Conservation (phyloP, 2,113 vertebrate genomes). For the Burhinus bistriatus region DNA sequence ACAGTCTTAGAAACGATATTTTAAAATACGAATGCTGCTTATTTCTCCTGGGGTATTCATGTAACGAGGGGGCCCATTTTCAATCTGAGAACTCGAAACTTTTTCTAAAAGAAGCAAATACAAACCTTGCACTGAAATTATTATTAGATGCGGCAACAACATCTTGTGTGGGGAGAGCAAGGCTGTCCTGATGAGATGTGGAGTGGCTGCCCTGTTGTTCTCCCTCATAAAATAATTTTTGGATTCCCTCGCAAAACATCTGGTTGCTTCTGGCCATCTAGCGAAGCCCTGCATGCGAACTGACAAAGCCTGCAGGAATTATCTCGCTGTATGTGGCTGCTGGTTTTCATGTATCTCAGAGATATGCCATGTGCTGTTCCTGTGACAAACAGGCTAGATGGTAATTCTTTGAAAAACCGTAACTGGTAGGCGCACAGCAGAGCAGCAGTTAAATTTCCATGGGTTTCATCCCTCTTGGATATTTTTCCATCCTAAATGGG, state of each 20-base stretch:
- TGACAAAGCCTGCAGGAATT: not conserved
- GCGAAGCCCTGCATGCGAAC: not conserved
- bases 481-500: not conserved
- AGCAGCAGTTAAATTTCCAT: not conserved
- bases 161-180: not conserved
- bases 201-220: not conserved
- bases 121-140: not conserved
- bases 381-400: not conserved
- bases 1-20: conserved; percentile 9
- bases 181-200: not conserved
- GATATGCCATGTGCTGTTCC: not conserved
- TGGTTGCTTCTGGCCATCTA: not conserved
- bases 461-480: not conserved
- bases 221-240: not conserved
- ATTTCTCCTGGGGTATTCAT: not conserved
- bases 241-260: not conserved
- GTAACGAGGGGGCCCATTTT: not conserved
- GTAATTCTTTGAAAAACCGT: not conserved
- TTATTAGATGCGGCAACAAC: not conserved
- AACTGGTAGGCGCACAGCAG: not conserved
- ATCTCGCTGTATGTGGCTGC: not conserved
- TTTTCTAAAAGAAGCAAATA: not conserved
- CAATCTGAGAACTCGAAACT: not conserved
- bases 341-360: not conserved
- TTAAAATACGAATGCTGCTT: not conserved